Evolutionary conservation across 64 coral and sea anemone species (phyloP).

Genomic region (Montipora sp.): DNA sequence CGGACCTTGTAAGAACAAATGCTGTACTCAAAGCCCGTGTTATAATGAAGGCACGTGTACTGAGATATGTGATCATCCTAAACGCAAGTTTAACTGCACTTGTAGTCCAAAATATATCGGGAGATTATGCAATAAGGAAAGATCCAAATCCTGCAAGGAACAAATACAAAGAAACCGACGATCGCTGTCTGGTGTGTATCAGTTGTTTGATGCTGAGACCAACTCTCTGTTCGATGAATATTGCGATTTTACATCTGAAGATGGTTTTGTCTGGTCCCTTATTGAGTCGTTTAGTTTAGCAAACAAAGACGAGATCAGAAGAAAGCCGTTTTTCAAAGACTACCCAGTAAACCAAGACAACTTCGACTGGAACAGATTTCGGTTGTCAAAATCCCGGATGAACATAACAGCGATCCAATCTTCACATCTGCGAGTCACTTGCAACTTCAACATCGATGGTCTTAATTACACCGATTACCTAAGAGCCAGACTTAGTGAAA

Average conservation of each 20-base stretch:
- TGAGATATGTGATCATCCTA: slow-evolving; percentile 31
- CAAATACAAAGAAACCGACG: neutral
- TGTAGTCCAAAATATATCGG: slow-evolving; percentile 26
- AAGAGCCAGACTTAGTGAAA: slow-evolving; percentile 16
- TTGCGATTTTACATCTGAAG: slow-evolving; percentile 62
- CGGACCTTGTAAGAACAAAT: slow-evolving; percentile 49
- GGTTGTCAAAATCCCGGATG: slow-evolving; percentile 49
- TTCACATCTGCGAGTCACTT: slow-evolving; percentile 71
- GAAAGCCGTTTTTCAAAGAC: slow-evolving; percentile 31
- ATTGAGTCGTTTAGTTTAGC: slow-evolving; percentile 67
- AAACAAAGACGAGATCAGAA: neutral
- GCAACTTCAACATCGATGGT: slow-evolving; percentile 67
- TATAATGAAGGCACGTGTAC: slow-evolving; percentile 47
- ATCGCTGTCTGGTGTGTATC: neutral
- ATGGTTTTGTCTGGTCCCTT: slow-evolving; percentile 56
- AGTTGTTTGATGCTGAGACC: slow-evolving; percentile 21
- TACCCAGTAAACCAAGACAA: slow-evolving; percentile 31
- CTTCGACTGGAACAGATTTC: slow-evolving; percentile 67
- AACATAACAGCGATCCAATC: slow-evolving; percentile 19
- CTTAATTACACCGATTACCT: slow-evolving; percentile 71
- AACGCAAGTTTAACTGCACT: slow-evolving; percentile 66
- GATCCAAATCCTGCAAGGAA: slow-evolving; percentile 56
- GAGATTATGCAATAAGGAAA: slow-evolving; percentile 34
- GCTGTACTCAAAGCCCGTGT: slow-evolving; percentile 56
- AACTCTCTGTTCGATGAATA: neutral